A percentile compares a stretch with the other conserved stretches of the same genome.
Conservation (phyloP, 2,797 vertebrate genomes). For the Sardinella longiceps region DNA sequence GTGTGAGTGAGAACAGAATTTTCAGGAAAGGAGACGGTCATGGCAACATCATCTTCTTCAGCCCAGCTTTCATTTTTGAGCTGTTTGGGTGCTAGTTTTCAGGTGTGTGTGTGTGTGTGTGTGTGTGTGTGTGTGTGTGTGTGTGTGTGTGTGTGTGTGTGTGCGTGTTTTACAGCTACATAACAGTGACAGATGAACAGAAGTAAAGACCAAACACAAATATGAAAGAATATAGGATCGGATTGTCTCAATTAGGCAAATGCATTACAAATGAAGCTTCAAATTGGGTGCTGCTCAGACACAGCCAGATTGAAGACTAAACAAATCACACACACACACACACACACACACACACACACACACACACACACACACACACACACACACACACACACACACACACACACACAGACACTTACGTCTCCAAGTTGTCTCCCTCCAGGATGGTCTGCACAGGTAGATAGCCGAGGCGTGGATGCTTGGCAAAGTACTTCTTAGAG, state of each 20-base stretch:
- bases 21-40: not conserved
- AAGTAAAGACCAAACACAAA: not conserved
- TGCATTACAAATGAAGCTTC: not conserved
- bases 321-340: conserved; percentile 2
- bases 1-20: too few relatives aligned
- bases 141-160: not conserved
- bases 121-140: conserved; percentile 9
- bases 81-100: not conserved
- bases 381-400: not conserved
- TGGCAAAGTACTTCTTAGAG: conserved; percentile 97
- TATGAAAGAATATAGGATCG: not conserved
- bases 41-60: not conserved
- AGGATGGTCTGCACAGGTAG: conserved; percentile 94
- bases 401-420: conserved; percentile 77
- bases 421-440: conserved; percentile 96
- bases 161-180: not conserved
- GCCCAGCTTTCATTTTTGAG: not conserved
- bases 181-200: not conserved
- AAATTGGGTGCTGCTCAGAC: not conserved
- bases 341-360: not conserved
- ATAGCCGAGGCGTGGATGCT: conserved; percentile 94
- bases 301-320: not conserved
- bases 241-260: not conserved
- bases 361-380: not conserved
- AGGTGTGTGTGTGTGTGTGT: not conserved